phyloP scores from a whole-genome alignment of 2,888 invertebrate species.

The Cynaeus angustus region DNA sequence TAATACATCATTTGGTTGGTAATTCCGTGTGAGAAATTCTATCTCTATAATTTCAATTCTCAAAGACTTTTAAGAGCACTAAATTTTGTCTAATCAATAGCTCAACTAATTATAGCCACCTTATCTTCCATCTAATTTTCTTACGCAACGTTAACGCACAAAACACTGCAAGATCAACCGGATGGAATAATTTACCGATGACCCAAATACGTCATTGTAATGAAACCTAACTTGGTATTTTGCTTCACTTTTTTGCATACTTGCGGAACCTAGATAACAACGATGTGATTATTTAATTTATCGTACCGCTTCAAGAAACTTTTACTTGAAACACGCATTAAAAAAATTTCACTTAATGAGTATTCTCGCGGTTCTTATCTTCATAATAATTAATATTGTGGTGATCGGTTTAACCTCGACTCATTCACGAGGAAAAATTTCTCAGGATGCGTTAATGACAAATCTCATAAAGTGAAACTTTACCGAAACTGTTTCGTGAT shows the following conservation, averaged over 20 bases:
- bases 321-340: neutral
- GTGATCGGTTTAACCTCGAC: slow-evolving; percentile 3
- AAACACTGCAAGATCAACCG: slow-evolving; percentile 32
- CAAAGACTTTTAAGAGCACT: neutral
- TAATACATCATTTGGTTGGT: slow-evolving; percentile 42
- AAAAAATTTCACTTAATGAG: slow-evolving; percentile 27
- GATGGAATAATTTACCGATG: slow-evolving; percentile 33
- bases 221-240: slow-evolving; percentile 5
- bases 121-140: slow-evolving; percentile 29
- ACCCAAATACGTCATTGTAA: slow-evolving; percentile 30
- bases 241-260: slow-evolving; percentile 3
- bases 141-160: slow-evolving; percentile 34
- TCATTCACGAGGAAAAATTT: slow-evolving; percentile 16
- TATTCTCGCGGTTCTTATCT: slow-evolving; percentile 2
- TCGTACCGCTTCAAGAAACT: slow-evolving; percentile 17
- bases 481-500: slow-evolving; percentile 40
- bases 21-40: slow-evolving; percentile 26
- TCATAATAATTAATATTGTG: slow-evolving; percentile 12
- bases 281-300: neutral
- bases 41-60: no score
- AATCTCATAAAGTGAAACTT: slow-evolving; percentile 34
- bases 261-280: neutral
- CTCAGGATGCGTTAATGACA: slow-evolving; percentile 22
- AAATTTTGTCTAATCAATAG: neutral
- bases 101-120: slow-evolving; percentile 12